These are phyloP conservation scores for Stramonita haemastoma DNA, from an alignment of 2,888 invertebrate species.

Conservation along the genomic window DNA sequence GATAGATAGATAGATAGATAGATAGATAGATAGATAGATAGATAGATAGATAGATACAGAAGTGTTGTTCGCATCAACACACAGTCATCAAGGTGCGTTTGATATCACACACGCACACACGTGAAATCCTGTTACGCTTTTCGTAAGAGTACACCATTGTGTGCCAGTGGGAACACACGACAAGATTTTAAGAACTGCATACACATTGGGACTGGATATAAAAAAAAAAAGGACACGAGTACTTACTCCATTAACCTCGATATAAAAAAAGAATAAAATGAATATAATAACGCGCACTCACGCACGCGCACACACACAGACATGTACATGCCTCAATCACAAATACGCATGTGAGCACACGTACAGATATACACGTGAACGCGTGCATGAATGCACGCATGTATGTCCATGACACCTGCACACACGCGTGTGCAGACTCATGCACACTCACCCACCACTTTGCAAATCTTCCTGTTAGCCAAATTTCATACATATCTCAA, in stretches of 20 bases:
- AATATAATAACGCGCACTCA: not conserved
- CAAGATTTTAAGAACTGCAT: too few species aligned
- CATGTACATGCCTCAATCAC: constrained; percentile 7
- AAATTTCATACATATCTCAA: not conserved
- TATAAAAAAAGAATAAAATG: too few species aligned
- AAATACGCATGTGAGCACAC: not conserved
- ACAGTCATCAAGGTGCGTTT: not conserved
- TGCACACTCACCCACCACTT: not conserved
- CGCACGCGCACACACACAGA: not conserved
- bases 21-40: not conserved
- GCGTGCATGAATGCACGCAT: constrained; percentile 1
- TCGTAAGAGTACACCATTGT: too few species aligned
- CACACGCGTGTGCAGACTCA: not conserved
- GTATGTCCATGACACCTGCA: not conserved
- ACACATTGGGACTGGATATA: too few species aligned
- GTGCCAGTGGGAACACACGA: too few species aligned
- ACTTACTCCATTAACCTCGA: too few species aligned
- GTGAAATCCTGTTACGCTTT: too few species aligned
- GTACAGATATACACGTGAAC: not conserved
- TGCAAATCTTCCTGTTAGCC: not conserved
- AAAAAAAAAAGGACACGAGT: too few species aligned
- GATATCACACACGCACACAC: not conserved
- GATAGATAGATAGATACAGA: too few species aligned
- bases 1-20: not conserved
- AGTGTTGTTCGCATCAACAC: not conserved